Conservation (phyloP, 2,113 vertebrate genomes). For the Menura novaehollandiae region DNA sequence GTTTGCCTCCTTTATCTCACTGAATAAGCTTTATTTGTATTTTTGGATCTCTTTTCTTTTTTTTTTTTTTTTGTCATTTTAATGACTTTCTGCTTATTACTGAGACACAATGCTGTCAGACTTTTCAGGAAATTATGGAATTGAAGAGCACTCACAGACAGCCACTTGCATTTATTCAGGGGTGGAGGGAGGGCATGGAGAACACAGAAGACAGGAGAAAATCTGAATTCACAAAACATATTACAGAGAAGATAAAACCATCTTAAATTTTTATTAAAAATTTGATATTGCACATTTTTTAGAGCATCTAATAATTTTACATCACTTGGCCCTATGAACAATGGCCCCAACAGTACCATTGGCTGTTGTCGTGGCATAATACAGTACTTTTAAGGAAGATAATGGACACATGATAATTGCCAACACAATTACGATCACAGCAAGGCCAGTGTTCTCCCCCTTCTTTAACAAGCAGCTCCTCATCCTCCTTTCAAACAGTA, state of each 20-base stretch:
- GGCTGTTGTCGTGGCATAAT: neutral
- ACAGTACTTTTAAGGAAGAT: neutral
- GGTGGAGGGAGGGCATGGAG: rapidly evolving
- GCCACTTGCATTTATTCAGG: neutral
- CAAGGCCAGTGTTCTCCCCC: neutral
- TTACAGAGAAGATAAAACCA: neutral
- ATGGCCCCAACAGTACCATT: neutral
- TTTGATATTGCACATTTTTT: neutral
- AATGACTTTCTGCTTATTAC: neutral
- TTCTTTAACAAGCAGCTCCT: neutral
- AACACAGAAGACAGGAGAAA: neutral
- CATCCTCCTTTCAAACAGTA: neutral
- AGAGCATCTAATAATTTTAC: neutral
- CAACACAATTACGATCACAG: neutral
- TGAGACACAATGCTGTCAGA: neutral
- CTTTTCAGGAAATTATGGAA: neutral
- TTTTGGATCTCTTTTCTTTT: neutral
- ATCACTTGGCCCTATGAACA: neutral
- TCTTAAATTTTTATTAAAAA: neutral
- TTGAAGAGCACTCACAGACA: neutral
- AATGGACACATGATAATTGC: neutral
- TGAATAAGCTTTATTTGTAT: neutral
- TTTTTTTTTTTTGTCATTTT: neutral
- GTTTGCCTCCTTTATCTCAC: neutral
- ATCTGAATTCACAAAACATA: neutral